phyloP scores from a whole-genome alignment of 2,888 invertebrate species.

The Pterostichus niger region DNA sequence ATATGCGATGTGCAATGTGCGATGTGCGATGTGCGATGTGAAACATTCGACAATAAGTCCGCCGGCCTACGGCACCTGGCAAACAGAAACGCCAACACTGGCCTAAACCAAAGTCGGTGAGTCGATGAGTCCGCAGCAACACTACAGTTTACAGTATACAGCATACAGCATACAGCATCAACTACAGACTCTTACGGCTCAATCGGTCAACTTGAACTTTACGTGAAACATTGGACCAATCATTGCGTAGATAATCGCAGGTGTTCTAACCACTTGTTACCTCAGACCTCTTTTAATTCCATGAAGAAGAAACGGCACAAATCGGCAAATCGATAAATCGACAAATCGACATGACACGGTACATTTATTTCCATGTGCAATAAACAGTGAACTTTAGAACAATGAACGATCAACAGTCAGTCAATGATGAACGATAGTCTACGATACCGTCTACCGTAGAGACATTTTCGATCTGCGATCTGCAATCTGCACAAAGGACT shows the following conservation, averaged over 20 bases:
- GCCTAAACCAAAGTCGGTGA: conserved; percentile 22
- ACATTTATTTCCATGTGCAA: conserved; percentile 31
- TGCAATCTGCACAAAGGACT: too few species aligned
- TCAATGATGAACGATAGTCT: not conserved
- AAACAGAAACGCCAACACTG: conserved; percentile 14
- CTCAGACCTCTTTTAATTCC: conserved; percentile 46
- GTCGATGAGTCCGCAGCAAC: not conserved
- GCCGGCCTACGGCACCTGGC: conserved; percentile 49
- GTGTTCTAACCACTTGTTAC: conserved; percentile 55
- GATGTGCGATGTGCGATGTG: conserved; percentile 8
- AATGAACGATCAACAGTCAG: not conserved
- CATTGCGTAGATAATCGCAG: conserved; percentile 62
- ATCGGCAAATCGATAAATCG: too few species aligned
- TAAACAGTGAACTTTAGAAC: conserved; percentile 30
- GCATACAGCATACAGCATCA: too few species aligned
- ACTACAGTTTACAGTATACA: too few species aligned
- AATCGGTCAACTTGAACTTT: conserved; percentile 8
- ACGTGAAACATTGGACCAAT: conserved; percentile 54
- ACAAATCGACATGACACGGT: not conserved
- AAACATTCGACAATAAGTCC: conserved; percentile 57
- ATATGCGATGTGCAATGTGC: not conserved
- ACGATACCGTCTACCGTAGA: conserved; percentile 16
- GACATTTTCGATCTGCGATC: too few species aligned
- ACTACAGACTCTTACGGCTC: not conserved
- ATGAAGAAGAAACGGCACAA: conserved; percentile 2